Evolutionary conservation across 2,888 invertebrate genomes (phyloP).

Genomic region (Epirrita christyi): DNA sequence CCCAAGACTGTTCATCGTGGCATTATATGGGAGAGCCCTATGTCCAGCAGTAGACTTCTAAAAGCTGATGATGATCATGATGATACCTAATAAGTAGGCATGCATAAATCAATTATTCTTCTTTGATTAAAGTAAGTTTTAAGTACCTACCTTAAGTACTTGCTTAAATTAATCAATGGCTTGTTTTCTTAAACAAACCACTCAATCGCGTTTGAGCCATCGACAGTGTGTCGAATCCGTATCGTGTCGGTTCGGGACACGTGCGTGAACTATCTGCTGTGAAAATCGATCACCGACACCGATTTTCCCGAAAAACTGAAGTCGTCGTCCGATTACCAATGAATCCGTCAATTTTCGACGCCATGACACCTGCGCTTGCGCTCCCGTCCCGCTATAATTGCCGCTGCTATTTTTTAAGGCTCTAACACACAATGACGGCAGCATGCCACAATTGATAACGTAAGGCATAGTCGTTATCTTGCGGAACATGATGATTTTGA

Average conservation of each 20-base stretch:
- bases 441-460: too few relatives aligned
- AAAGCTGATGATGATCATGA: too few relatives aligned
- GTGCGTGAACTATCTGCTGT: constrained; percentile 82
- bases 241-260: constrained; percentile 61
- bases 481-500: too few relatives aligned
- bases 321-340: constrained; percentile 74
- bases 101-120: too few relatives aligned
- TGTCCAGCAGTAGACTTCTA: too few relatives aligned
- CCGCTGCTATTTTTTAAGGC: constrained; percentile 63
- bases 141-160: too few relatives aligned
- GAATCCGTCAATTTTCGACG: constrained; percentile 67
- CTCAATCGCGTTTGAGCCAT: constrained; percentile 57
- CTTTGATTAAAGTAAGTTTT: too few relatives aligned
- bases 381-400: constrained; percentile 63
- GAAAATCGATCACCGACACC: constrained; percentile 74
- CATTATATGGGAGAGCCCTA: too few relatives aligned
- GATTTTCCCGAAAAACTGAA: constrained; percentile 70
- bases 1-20: too few relatives aligned
- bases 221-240: constrained; percentile 63
- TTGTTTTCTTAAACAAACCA: constrained; percentile 51
- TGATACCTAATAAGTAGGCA: too few relatives aligned
- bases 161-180: constrained; percentile 26
- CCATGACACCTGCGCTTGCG: constrained; percentile 75
- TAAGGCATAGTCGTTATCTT: too few relatives aligned
- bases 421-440: neutral